phyloP scores from a whole-genome alignment of 2,888 invertebrate genomes.

The Himalopsyche tibetana region DNA sequence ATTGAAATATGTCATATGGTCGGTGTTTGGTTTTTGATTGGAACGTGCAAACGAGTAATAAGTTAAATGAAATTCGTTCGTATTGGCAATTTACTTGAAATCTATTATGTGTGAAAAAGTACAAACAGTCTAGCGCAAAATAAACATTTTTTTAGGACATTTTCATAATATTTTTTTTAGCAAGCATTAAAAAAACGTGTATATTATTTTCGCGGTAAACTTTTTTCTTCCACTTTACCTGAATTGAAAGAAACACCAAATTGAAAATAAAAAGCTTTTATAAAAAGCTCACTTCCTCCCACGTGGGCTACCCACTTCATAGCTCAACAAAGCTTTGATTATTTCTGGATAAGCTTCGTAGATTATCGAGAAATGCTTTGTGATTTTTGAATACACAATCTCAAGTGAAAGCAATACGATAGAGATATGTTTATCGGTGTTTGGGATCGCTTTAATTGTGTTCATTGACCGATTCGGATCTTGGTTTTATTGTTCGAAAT shows the following conservation, averaged over 20 bases:
- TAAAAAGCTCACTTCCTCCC: conserved; percentile 58
- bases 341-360: conserved; percentile 61
- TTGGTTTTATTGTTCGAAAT: conserved; percentile 26
- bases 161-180: too few species aligned
- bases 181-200: too few species aligned
- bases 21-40: too few species aligned
- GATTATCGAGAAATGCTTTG: conserved; percentile 59
- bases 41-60: too few species aligned
- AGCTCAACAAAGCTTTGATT: conserved; percentile 59
- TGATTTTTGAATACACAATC: conserved; percentile 59
- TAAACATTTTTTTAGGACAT: too few species aligned
- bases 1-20: too few species aligned
- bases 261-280: conserved; percentile 45
- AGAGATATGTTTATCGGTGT: conserved; percentile 53
- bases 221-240: conserved; percentile 12
- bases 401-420: conserved; percentile 47
- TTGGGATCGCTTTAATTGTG: conserved; percentile 33
- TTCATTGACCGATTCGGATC: background rate
- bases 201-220: conserved; percentile 11
- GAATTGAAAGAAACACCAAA: conserved; percentile 32
- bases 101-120: too few species aligned
- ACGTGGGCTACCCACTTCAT: conserved; percentile 48
- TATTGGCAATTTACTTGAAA: too few species aligned
- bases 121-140: too few species aligned
- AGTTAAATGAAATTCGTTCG: too few species aligned